Conservation (phyloP, 2,797 vertebrate species). For the Lates japonicus region DNA sequence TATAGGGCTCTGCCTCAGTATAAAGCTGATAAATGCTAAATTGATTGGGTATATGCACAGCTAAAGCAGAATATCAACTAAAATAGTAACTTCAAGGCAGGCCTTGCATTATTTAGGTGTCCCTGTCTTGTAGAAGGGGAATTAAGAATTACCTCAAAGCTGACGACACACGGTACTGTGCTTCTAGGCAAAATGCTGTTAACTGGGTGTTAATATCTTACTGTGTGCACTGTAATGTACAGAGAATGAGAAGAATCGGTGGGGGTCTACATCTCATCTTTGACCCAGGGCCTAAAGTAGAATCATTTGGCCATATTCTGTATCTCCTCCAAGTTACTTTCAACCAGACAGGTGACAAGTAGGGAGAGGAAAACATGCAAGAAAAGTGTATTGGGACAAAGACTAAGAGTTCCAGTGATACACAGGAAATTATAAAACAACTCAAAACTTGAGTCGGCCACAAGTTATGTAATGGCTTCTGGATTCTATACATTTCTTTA, state of each 20-base stretch:
- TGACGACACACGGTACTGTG: background rate
- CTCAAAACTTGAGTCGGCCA: no score
- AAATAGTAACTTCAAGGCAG: background rate
- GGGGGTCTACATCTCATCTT: background rate
- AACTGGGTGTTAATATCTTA: no score
- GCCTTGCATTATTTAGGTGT: no score
- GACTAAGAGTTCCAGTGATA: background rate
- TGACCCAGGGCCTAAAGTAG: background rate
- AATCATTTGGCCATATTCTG: background rate
- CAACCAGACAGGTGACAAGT: background rate
- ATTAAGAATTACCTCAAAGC: background rate
- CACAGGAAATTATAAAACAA: no score
- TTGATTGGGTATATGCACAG: background rate
- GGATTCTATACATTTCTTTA: background rate
- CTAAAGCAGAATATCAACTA: background rate
- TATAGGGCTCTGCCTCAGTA: background rate
- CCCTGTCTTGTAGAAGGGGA: background rate
- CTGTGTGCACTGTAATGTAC: background rate
- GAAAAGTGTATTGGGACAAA: background rate
- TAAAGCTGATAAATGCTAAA: background rate
- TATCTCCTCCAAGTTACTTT: background rate
- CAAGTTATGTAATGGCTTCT: no score
- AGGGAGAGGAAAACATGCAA: background rate
- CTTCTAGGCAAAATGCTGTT: no score
- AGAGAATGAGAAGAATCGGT: background rate